These are phyloP conservation scores for Hoplias malabaricus DNA, from an alignment of 2,113 vertebrate species.

Conservation along the genomic window DNA sequence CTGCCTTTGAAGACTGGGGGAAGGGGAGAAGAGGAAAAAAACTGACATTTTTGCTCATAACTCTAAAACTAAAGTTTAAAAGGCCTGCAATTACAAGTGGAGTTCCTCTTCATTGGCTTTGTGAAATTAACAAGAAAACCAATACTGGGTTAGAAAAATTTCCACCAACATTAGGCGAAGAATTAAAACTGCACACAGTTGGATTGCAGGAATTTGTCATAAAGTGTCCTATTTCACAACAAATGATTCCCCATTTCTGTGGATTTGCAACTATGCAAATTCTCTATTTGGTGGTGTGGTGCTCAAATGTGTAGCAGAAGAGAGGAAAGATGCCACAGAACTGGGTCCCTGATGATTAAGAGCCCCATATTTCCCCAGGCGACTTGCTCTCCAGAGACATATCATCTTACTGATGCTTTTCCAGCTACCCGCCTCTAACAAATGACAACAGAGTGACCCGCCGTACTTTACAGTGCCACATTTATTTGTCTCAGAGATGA, in stretches of 20 bases:
- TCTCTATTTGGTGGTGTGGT: constrained; percentile 10
- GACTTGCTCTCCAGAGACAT: constrained; percentile 60
- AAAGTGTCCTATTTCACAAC: constrained; percentile 29
- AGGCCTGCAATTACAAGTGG: background rate
- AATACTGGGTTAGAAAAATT: background rate
- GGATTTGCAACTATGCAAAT: constrained; percentile 50
- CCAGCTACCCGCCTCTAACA: constrained; percentile 36
- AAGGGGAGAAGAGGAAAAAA: background rate
- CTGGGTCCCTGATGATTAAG: constrained; percentile 67
- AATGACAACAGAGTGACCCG: constrained; percentile 47
- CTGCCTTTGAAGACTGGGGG: background rate
- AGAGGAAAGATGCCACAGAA: constrained; percentile 56
- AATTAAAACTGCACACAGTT: constrained; percentile 13
- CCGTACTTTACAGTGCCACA: constrained; percentile 1
- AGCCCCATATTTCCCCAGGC: constrained; percentile 56
- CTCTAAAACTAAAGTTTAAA: background rate
- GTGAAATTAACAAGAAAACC: background rate
- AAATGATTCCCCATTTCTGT: constrained; percentile 21
- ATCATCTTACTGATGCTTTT: constrained; percentile 60
- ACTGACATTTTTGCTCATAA: background rate
- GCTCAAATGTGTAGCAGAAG: constrained; percentile 40
- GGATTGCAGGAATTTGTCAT: background rate
- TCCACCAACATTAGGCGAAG: background rate
- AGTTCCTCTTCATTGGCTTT: background rate
- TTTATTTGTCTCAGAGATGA: constrained; percentile 48